These are phyloP conservation scores for Lasioglossum morio DNA, from an alignment of 2,888 invertebrate genomes.

Conservation along the genomic window DNA sequence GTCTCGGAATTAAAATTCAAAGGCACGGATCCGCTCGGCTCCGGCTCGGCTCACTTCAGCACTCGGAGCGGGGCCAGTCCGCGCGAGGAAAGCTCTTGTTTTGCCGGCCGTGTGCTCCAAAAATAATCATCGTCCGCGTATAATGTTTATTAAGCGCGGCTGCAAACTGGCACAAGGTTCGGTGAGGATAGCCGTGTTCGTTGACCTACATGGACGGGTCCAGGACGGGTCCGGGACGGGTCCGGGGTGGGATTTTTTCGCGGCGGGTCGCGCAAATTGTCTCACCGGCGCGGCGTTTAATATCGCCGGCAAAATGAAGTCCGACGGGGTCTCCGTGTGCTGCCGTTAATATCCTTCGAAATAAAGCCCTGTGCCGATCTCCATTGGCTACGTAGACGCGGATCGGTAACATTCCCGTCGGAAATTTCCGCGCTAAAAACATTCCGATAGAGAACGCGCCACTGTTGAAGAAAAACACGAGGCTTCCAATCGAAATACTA, in stretches of 20 bases:
- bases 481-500: background rate
- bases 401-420: constrained; percentile 15
- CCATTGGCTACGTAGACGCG: constrained; percentile 20
- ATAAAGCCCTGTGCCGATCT: constrained; percentile 46
- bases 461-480: background rate
- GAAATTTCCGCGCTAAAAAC: background rate
- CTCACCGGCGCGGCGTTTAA: constrained; percentile 16
- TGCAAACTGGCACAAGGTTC: constrained; percentile 55
- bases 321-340: background rate
- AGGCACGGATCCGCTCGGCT: background rate
- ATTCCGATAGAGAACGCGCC: background rate
- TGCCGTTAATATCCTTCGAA: constrained; percentile 31
- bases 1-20: constrained; percentile 23
- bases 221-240: constrained; percentile 30
- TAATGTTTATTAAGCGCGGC: constrained; percentile 56
- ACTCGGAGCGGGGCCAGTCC: constrained; percentile 12
- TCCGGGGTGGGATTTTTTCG: constrained; percentile 27
- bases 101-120: constrained; percentile 24
- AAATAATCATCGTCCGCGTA: constrained; percentile 55
- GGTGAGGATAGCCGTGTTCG: constrained; percentile 40
- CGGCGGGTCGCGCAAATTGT: background rate
- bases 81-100: background rate
- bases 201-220: constrained; percentile 49
- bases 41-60: background rate
- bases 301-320: constrained; percentile 27